Conservation (phyloP, 2,113 vertebrate species). For the Zootoca vivipara region DNA sequence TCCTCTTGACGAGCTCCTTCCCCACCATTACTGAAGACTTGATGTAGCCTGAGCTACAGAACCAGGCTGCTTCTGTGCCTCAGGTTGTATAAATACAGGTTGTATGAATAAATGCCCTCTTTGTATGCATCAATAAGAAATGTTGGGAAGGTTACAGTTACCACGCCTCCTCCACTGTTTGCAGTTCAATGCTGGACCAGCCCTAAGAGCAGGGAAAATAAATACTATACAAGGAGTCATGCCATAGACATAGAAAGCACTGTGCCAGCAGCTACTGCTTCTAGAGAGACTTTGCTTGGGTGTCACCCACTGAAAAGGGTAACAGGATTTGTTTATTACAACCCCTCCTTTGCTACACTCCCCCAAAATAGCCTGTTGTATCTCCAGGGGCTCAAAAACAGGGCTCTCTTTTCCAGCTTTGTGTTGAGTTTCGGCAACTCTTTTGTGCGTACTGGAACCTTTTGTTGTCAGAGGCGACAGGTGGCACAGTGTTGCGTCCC, state of each 20-base stretch:
- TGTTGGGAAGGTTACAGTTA: not conserved
- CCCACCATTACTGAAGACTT: not conserved
- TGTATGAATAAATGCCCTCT: not conserved
- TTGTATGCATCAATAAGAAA: not conserved
- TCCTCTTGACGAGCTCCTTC: accelerated
- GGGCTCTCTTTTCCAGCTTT: too few species aligned
- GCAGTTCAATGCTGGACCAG: not conserved
- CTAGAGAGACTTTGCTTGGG: not conserved
- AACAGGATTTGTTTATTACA: not conserved
- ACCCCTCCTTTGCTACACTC: not conserved
- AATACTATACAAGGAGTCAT: not conserved
- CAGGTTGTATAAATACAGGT: not conserved
- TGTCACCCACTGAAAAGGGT: not conserved
- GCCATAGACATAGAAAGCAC: not conserved
- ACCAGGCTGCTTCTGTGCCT: not conserved
- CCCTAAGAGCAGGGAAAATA: not conserved
- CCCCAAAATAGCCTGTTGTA: not conserved
- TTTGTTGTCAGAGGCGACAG: too few species aligned
- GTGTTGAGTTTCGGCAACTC: too few species aligned
- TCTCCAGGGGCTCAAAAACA: not conserved
- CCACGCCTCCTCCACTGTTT: not conserved
- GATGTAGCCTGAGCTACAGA: not conserved
- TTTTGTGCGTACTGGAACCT: too few species aligned
- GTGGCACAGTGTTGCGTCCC: too few species aligned
- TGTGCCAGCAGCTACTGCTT: not conserved